These are phyloP conservation scores for Cerastoderma edule DNA, from an alignment of 2,888 invertebrate species.

Conservation along the genomic window DNA sequence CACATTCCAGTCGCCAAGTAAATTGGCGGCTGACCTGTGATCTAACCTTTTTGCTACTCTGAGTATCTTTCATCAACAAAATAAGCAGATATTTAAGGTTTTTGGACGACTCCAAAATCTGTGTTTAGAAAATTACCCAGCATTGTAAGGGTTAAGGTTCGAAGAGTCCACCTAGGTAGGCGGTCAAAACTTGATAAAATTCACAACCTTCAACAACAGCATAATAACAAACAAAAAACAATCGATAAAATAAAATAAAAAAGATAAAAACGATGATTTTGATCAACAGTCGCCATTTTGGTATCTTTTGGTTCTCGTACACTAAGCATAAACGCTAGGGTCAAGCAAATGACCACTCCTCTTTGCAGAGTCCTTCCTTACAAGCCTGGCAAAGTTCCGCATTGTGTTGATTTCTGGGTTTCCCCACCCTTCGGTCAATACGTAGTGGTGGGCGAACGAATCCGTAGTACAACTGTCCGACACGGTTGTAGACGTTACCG, in stretches of 20 bases:
- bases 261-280: neutral
- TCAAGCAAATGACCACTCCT: slow-evolving; percentile 80
- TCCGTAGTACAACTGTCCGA: slow-evolving; percentile 84
- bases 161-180: neutral
- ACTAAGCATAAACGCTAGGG: neutral
- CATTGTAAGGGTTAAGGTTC: neutral
- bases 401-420: slow-evolving; percentile 84
- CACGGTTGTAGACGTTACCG: slow-evolving; percentile 83
- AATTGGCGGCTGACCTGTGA: too few species aligned
- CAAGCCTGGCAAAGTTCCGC: slow-evolving; percentile 84
- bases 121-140: too few species aligned
- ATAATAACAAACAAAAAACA: neutral
- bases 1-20: too few species aligned
- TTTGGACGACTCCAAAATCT: neutral
- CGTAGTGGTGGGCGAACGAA: slow-evolving; percentile 83
- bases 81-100: neutral
- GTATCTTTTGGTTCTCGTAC: neutral
- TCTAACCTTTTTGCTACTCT: too few species aligned
- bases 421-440: slow-evolving; percentile 83
- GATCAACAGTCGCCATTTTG: neutral
- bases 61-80: too few species aligned
- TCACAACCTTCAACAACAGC: neutral
- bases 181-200: too few species aligned
- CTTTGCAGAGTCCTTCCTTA: slow-evolving; percentile 82
- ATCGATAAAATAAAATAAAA: neutral